Percentiles rank a stretch among this genome's conserved stretches.
Conservation (phyloP, 2,888 invertebrate species). For the Leucophenga maculata region DNA sequence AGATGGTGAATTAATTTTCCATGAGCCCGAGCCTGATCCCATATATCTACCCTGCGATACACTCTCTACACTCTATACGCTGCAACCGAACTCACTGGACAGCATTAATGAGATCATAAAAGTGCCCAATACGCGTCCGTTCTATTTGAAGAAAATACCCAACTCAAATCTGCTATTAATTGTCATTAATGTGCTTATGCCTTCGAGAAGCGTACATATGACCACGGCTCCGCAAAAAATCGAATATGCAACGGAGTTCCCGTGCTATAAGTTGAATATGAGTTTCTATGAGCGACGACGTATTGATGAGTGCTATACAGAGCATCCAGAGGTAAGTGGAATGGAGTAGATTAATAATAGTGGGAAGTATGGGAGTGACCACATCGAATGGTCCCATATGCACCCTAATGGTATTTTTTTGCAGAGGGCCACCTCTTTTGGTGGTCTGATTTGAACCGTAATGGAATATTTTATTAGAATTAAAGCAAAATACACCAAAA, state of each 20-base stretch:
- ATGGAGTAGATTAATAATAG: too few relatives aligned
- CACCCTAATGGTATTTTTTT: too few relatives aligned
- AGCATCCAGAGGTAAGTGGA: conserved; percentile 79
- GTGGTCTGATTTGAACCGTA: too few relatives aligned
- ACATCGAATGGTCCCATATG: too few relatives aligned
- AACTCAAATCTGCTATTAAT: conserved; percentile 85
- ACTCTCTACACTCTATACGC: conserved; percentile 79
- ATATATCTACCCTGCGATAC: conserved; percentile 79
- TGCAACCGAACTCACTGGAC: conserved; percentile 75
- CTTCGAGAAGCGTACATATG: conserved; percentile 72
- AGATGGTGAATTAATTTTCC: conserved; percentile 71
- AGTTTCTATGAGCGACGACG: conserved; percentile 79
- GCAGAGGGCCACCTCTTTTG: too few relatives aligned
- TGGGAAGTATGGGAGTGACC: too few relatives aligned
- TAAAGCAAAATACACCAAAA: too few relatives aligned
- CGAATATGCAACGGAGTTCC: conserved; percentile 75
- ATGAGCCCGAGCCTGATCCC: conserved; percentile 64
- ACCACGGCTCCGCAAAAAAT: conserved; percentile 74
- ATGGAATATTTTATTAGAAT: too few relatives aligned
- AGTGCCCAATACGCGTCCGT: conserved; percentile 75
- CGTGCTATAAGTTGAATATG: conserved; percentile 84
- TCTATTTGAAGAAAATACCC: conserved; percentile 81
- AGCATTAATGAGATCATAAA: conserved; percentile 72
- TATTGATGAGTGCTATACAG: conserved; percentile 83
- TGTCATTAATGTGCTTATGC: conserved; percentile 77